phyloP scores from a whole-genome alignment of 2,888 invertebrate species.

The Morpho achilles region DNA sequence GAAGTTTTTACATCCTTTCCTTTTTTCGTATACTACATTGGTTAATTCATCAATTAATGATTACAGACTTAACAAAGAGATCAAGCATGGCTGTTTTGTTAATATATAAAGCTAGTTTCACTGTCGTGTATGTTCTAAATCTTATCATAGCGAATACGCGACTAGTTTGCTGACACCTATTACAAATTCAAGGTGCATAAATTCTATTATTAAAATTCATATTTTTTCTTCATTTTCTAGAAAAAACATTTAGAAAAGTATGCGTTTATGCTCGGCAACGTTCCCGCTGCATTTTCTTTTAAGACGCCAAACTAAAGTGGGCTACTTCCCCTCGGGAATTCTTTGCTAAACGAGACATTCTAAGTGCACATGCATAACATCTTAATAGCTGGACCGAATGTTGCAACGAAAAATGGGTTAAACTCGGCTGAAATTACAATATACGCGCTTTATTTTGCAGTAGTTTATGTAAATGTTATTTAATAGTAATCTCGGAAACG shows the following conservation, averaged over 20 bases:
- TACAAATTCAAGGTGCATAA: constrained; percentile 8
- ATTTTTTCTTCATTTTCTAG: constrained; percentile 11
- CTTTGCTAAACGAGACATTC: constrained; percentile 24
- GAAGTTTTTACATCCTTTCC: too few species aligned
- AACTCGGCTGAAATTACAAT: constrained; percentile 8
- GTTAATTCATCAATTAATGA: too few species aligned
- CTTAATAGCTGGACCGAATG: constrained; percentile 21
- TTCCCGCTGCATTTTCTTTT: constrained; percentile 26
- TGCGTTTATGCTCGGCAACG: constrained; percentile 17
- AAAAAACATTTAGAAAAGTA: constrained; percentile 12
- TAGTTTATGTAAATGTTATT: too few species aligned
- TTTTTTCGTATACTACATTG: too few species aligned
- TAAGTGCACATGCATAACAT: constrained; percentile 23
- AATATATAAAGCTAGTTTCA: too few species aligned
- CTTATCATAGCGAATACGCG: too few species aligned
- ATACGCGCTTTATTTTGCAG: constrained; percentile 26
- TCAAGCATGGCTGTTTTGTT: too few species aligned
- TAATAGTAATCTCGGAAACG: too few species aligned
- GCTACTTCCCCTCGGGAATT: constrained; percentile 25
- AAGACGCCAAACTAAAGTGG: constrained; percentile 28
- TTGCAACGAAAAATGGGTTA: constrained; percentile 15
- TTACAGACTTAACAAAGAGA: too few species aligned
- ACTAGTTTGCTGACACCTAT: too few species aligned
- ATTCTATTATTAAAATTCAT: constrained; percentile 11
- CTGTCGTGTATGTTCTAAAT: too few species aligned